These are phyloP conservation scores for Darevskia nairensis DNA, from an alignment of 2,797 vertebrate species.

Conservation along the genomic window DNA sequence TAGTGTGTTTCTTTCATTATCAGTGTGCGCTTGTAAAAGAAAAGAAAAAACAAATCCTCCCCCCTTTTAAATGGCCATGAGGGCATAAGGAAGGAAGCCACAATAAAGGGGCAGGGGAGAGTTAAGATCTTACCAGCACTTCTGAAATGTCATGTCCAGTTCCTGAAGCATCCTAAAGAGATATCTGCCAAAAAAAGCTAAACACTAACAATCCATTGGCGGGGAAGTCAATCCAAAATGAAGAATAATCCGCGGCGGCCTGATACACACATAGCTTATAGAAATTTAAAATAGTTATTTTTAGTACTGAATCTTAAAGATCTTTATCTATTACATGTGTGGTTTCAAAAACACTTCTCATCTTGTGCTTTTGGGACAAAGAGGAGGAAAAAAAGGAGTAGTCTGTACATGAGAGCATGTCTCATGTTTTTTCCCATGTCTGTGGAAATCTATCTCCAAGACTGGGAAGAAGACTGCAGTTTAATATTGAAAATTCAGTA, in stretches of 20 bases:
- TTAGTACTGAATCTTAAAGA: slow-evolving; percentile 67
- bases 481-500: slow-evolving; percentile 75
- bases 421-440: slow-evolving; percentile 64
- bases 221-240: slow-evolving; percentile 84
- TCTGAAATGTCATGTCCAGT: slow-evolving; percentile 77
- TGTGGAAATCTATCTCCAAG: slow-evolving; percentile 73
- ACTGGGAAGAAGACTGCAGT: slow-evolving; percentile 76
- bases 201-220: slow-evolving; percentile 72
- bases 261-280: slow-evolving; percentile 73
- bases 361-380: slow-evolving; percentile 72
- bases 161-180: slow-evolving; percentile 81
- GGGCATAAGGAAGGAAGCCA: slow-evolving; percentile 75
- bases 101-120: slow-evolving; percentile 59
- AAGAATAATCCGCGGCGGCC: slow-evolving; percentile 86
- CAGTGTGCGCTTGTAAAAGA: slow-evolving; percentile 69
- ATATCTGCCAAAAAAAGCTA: slow-evolving; percentile 70
- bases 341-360: slow-evolving; percentile 69
- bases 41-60: slow-evolving; percentile 56
- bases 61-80: slow-evolving; percentile 67
- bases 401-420: slow-evolving; percentile 64
- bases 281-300: slow-evolving; percentile 71
- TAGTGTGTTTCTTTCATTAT: slow-evolving; percentile 62
- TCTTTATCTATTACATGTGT: slow-evolving; percentile 66
- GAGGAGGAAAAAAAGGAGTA: slow-evolving; percentile 56
- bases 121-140: slow-evolving; percentile 79